Evolutionary conservation across 2,888 invertebrate genomes (phyloP), one percentile per base, ranked within the genome.

Genomic region (Hydriomena furcata): DNA sequence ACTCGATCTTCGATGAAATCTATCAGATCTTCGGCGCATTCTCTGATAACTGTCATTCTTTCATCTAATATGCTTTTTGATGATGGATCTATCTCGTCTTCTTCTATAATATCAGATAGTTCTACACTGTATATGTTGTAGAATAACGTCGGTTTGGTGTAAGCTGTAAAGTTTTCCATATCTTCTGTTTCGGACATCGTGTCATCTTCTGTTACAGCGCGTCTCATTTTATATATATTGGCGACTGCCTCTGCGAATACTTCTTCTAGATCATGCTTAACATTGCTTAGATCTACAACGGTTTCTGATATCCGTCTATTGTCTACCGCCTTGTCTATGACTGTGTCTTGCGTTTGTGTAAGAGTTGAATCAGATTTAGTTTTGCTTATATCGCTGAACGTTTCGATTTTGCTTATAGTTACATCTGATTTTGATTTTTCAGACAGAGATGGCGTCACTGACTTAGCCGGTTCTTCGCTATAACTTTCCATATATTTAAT

Each of bases 401-500:
- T 89, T 58, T 86, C 90, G 20, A 89, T 59, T 62, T 78, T 84
- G 46, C 84, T 86, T n/a, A 90, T 82, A 5, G 90, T 90, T 11
- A 86, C 72, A 55, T 90, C 90, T 0, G 90, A 90, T 63, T 90
- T 90, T 0, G 89, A 89, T 55, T 87, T 90, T 27, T 89, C 90
- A 1, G 87, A 87, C 0, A 90, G 48, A 2, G 83, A 84, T 0
- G 88, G 88, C 0, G 88, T 86, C 1, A 82, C 53, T 1, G 83
- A 82, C 67, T 82, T 71, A 0, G 63, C 58, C 2, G 75, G 73
- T 51, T 79, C 81, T 0, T 66, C 68, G 0, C 73, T 72, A 37
- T 86, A 90, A 55, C 73, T 76, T 27, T 91, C 90, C 84, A 91
- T 91, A 28, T 90, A 91, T 54, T 91, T 88, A 0, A 91, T 62